Base-by-base conservation (phyloP, 2,113 vertebrate genomes). In the Perccottus glenii region DNA sequence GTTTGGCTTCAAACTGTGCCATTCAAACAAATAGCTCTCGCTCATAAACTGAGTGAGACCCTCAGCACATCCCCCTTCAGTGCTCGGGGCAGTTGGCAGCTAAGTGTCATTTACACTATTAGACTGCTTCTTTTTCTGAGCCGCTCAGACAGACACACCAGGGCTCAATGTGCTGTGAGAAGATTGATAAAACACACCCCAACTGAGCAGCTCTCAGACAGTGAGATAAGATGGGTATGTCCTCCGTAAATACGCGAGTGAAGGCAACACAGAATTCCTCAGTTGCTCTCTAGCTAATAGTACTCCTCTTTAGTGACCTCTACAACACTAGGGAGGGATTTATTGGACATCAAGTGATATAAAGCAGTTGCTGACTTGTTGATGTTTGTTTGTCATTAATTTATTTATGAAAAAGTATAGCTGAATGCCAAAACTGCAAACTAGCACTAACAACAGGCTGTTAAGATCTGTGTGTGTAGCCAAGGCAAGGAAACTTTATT, bases 161-260 rank as follows among this genome's bases (percentile, higher is more conserved):
- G 35, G 58, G n/a, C 69, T 85, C 87, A 90, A 91, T 89, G 86
- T 93, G 91, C 74, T 78, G 52, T 35, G 77, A 78, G 75, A 77
- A 89, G 93, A 94, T 94, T 92, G 88, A 85, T 86, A 86, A 55
- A 36, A 89, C 90, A 91, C 92, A 69, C 92, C 92, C 90, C 72
- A 77, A 80, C 70, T n/a, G 59, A 81, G 78, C 58, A 53, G 69
- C 59, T 72, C 60, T 62, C 74, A 63, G 42, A 66, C 51, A 60
- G 59, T 27, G 46, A 82, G 90, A 93, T 93, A 93, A 93, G 85
- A 85, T 48, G 75, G 58, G 56, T 68, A 73, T 81, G 73, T 45
- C 69, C 16, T 45, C 69, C 16, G 19, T 27, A 27, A n/a, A 48
- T 27, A 35, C 67, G 47, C 19, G 3, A 57, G 27, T 15, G 7